Conservation (phyloP, 2,797 vertebrate species). For the Phoeniculus purpureus region DNA sequence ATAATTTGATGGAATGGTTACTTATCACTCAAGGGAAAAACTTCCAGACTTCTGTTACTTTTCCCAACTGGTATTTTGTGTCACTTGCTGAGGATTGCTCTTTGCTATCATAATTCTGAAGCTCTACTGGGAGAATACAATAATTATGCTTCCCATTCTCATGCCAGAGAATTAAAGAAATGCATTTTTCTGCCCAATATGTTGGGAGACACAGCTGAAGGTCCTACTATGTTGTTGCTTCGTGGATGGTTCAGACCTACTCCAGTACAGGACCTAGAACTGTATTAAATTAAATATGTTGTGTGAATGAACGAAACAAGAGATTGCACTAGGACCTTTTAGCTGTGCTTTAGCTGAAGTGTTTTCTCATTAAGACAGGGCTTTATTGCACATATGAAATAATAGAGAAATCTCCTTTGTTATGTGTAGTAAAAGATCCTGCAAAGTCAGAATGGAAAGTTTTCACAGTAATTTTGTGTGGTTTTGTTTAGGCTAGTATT, state of each 20-base stretch:
- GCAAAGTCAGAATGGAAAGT: neutral
- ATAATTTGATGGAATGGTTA: neutral
- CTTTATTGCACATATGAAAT: neutral
- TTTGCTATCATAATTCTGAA: constrained; percentile 9
- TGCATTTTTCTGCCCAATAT: neutral
- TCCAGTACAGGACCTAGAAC: neutral
- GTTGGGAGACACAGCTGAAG: neutral
- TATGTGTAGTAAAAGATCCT: neutral
- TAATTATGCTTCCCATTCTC: neutral
- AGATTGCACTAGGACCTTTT: neutral
- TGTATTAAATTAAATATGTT: neutral
- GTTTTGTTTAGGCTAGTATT: constrained; percentile 27
- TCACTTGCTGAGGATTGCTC: neutral
- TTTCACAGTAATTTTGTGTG: neutral
- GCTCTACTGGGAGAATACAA: neutral
- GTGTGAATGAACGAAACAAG: neutral
- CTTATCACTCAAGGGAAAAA: neutral
- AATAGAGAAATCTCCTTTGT: neutral
- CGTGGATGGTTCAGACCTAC: neutral
- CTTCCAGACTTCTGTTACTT: constrained; percentile 34
- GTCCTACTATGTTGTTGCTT: neutral
- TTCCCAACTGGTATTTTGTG: neutral
- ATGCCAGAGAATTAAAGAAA: neutral
- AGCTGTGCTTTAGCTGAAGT: neutral
- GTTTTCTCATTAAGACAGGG: neutral